A percentile compares a stretch with the other conserved stretches of the same genome.
Evolutionary conservation across 2,888 invertebrate genomes (phyloP).

Genomic region (Tenodera sinensis): DNA sequence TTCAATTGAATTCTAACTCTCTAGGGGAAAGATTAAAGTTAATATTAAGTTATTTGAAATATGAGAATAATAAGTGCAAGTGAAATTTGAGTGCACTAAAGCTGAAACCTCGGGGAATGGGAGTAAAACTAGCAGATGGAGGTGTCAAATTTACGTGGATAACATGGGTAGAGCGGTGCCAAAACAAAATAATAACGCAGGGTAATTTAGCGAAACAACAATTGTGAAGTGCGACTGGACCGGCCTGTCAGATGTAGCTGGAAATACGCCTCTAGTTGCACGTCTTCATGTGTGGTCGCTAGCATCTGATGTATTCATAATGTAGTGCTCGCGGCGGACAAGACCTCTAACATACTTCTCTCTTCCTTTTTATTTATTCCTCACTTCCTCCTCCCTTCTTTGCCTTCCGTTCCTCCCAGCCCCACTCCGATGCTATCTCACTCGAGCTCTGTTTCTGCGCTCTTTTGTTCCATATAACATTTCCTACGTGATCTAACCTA

Average conservation of each 20-base stretch:
- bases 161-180: not conserved
- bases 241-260: not conserved
- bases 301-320: not conserved
- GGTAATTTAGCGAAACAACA: not conserved
- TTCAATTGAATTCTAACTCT: too few species aligned
- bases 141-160: not conserved
- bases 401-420: not conserved
- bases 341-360: not conserved
- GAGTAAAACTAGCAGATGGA: not conserved
- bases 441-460: not conserved
- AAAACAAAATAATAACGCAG: not conserved
- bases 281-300: not conserved
- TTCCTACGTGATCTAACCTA: not conserved
- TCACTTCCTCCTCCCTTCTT: not conserved
- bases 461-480: not conserved
- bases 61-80: not conserved
- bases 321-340: not conserved
- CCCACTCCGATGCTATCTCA: not conserved
- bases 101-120: not conserved
- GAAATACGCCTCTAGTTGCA: not conserved
- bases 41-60: not conserved
- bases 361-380: not conserved
- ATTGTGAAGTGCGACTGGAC: not conserved
- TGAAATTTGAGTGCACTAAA: not conserved
- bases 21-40: too few species aligned